phyloP scores from a whole-genome alignment of 37 sponge, comb jelly and placozoan species.

The Eunapius fragilis region DNA sequence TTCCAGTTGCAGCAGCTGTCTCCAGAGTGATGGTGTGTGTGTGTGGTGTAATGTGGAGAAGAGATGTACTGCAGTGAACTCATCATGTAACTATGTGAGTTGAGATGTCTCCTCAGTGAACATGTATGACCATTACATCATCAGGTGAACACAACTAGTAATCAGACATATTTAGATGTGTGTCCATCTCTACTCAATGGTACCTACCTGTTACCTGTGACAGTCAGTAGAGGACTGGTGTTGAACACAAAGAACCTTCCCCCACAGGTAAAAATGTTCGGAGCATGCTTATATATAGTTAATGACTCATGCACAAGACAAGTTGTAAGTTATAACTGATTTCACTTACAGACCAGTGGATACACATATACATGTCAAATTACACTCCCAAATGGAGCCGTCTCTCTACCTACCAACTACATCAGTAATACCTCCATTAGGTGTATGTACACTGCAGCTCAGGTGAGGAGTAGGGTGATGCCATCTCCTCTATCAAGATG shows the following conservation, averaged over 20 bases:
- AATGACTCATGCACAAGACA: too few species aligned
- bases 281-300: background rate
- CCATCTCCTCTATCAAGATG: background rate
- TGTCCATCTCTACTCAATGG: slow-evolving; percentile 19
- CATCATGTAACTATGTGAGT: background rate
- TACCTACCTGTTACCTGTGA: slow-evolving; percentile 38
- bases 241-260: slow-evolving; percentile 53
- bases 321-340: too few species aligned
- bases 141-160: background rate
- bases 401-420: background rate
- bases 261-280: slow-evolving; percentile 1
- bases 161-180: slow-evolving; percentile 17
- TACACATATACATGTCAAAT: slow-evolving; percentile 30
- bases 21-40: slow-evolving; percentile 36
- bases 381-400: background rate
- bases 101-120: background rate
- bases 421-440: slow-evolving; percentile 17
- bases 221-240: background rate
- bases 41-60: slow-evolving; percentile 42
- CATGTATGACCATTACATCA: background rate
- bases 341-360: slow-evolving; percentile 14
- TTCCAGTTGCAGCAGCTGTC: slow-evolving; percentile 41
- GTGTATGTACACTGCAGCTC: background rate
- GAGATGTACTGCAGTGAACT: slow-evolving; percentile 43
- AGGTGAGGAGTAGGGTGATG: slow-evolving; percentile 10